Conservation (phyloP, 2,113 vertebrate genomes). For the Leucoraja erinaceus region DNA sequence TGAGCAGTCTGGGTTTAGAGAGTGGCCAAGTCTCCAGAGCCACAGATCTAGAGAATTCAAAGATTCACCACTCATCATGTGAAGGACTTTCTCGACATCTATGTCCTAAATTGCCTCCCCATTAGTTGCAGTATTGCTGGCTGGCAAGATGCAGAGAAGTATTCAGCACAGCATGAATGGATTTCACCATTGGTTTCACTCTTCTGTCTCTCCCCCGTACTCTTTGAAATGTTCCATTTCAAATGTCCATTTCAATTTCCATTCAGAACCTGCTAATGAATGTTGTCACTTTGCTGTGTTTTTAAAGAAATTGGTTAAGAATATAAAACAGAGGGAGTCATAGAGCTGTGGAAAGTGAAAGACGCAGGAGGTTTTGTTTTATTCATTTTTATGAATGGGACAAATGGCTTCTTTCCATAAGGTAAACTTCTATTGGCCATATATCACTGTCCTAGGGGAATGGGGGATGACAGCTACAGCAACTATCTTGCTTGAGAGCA, state of each 20-base stretch:
- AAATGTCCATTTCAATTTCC: not conserved
- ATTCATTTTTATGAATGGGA: not conserved
- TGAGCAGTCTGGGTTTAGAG: too few species aligned
- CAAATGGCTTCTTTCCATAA: not conserved
- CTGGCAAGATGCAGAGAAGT: not conserved
- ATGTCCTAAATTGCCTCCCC: too few species aligned
- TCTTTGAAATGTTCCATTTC: not conserved
- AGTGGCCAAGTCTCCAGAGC: too few species aligned
- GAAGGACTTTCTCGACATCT: too few species aligned
- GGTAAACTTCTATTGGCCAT: not conserved
- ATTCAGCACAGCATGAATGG: not conserved
- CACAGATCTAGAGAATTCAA: too few species aligned
- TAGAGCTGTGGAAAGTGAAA: not conserved
- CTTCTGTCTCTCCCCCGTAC: not conserved
- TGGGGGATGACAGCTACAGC: not conserved
- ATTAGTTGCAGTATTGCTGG: too few species aligned
- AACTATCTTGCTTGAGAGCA: not conserved
- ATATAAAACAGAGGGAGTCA: not conserved
- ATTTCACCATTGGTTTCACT: not conserved
- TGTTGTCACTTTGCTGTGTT: not conserved
- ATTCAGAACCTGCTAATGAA: not conserved
- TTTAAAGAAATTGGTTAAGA: not conserved
- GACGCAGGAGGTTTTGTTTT: not conserved
- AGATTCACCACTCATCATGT: too few species aligned
- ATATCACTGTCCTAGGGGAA: not conserved